phyloP scores from a whole-genome alignment of 2,888 invertebrate genomes.

The Scaptomyza tumidula region DNA sequence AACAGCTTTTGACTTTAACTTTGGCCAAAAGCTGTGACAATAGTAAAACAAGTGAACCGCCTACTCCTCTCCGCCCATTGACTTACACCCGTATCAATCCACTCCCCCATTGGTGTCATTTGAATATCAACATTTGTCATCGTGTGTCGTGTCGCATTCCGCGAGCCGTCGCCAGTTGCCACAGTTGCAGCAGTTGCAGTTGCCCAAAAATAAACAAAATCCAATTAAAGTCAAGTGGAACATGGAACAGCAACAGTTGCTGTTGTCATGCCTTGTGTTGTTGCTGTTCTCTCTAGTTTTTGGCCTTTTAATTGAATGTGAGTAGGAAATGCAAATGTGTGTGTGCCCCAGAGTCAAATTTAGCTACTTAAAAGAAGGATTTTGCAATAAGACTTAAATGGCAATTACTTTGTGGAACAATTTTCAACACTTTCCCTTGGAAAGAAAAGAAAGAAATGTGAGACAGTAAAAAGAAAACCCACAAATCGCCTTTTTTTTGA shows the following conservation, averaged over 20 bases:
- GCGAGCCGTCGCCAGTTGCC: constrained; percentile 50
- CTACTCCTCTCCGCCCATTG: constrained; percentile 8
- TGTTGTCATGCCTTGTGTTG: constrained; percentile 29
- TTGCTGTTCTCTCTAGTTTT: constrained; percentile 28
- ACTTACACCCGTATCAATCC: constrained; percentile 34
- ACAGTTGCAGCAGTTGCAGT: constrained; percentile 30
- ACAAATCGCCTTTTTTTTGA: constrained; percentile 24
- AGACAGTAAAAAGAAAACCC: constrained; percentile 8
- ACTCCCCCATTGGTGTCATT: constrained; percentile 69
- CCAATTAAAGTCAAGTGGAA: constrained; percentile 77
- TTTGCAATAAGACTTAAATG: constrained; percentile 31
- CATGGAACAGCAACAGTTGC: constrained; percentile 39
- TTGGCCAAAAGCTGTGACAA: constrained; percentile 55
- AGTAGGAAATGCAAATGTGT: constrained; percentile 61
- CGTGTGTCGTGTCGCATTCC: constrained; percentile 78
- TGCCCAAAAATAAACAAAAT: constrained; percentile 77
- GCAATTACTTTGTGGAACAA: constrained; percentile 69
- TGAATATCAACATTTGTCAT: constrained; percentile 81
- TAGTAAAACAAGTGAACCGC: constrained; percentile 49
- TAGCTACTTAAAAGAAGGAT: constrained; percentile 63
- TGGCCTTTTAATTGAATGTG: constrained; percentile 70
- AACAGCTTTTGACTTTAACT: constrained; percentile 11
- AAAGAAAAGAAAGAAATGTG: constrained; percentile 8
- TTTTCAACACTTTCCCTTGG: constrained; percentile 70
- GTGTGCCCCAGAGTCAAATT: constrained; percentile 54